Conservation (phyloP, 2,797 vertebrate species). For the Enteromius anoplus region DNA sequence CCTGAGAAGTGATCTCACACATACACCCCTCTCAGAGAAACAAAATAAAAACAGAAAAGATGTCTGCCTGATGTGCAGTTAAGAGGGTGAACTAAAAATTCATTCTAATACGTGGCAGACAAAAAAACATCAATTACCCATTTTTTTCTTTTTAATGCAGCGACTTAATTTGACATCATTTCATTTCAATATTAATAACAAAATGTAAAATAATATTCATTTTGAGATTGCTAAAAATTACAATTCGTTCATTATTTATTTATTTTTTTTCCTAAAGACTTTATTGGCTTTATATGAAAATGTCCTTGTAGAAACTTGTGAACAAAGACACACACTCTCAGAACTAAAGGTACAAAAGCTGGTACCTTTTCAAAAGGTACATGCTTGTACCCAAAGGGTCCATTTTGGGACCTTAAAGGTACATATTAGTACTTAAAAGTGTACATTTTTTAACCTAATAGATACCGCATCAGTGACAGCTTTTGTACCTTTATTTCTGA, state of each 20-base stretch:
- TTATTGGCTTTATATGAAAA: too few species aligned
- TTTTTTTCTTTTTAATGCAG: background rate
- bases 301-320: too few species aligned
- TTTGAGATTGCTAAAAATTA: background rate
- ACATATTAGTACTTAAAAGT: too few species aligned
- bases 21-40: background rate
- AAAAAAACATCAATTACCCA: constrained; percentile 20
- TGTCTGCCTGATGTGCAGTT: constrained; percentile 20
- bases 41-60: constrained; percentile 32
- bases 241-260: too few species aligned
- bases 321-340: background rate
- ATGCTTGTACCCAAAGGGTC: background rate
- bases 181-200: too few species aligned
- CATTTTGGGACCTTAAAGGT: too few species aligned
- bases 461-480: background rate
- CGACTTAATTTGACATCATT: background rate
- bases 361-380: background rate
- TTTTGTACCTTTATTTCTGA: background rate
- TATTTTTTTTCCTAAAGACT: too few species aligned
- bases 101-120: constrained; percentile 32
- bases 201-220: background rate
- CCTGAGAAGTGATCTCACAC: constrained; percentile 29
- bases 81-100: constrained; percentile 3
- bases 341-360: background rate
- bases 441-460: background rate